A percentile compares a stretch with the other conserved stretches of the same genome.
These are phyloP conservation scores for Oscheius sp. DNA, from an alignment of 1,140 invertebrate genomes.

Conservation along the genomic window DNA sequence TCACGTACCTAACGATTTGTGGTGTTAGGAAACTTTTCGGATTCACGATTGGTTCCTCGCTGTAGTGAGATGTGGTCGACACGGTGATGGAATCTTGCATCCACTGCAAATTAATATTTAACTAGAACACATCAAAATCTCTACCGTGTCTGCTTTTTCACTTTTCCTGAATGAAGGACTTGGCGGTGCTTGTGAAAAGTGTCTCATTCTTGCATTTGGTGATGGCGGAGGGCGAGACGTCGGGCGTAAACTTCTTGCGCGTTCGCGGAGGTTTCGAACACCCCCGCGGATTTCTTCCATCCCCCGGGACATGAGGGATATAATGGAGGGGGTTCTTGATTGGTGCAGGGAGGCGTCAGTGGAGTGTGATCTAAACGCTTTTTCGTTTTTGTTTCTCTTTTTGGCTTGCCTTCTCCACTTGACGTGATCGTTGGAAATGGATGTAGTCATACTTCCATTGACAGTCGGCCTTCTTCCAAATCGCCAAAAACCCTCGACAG, in stretches of 20 bases:
- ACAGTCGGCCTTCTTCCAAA: slow-evolving; percentile 27
- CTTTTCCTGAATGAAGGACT: not conserved
- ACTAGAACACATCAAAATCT: not conserved
- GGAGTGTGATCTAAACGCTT: slow-evolving; percentile 27
- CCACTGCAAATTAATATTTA: not conserved
- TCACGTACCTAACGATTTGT: not conserved
- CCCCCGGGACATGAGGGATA: slow-evolving; percentile 28
- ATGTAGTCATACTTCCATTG: slow-evolving; percentile 9
- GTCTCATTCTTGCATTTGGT: slow-evolving; percentile 8
- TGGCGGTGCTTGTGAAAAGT: slow-evolving; percentile 2
- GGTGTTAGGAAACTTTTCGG: not conserved
- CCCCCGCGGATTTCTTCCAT: slow-evolving; percentile 33
- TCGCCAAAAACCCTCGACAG: slow-evolving; percentile 34
- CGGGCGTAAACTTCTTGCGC: slow-evolving; percentile 24
- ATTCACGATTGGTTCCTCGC: not conserved
- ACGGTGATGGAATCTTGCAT: slow-evolving; percentile 22
- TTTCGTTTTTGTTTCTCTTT: not conserved
- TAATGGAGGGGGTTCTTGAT: slow-evolving; percentile 27
- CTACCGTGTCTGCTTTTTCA: not conserved
- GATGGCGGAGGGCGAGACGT: slow-evolving; percentile 26
- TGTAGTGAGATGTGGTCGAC: slow-evolving; percentile 13
- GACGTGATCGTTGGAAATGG: slow-evolving; percentile 10
- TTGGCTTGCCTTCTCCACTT: slow-evolving; percentile 22
- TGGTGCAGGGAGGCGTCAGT: slow-evolving; percentile 30
- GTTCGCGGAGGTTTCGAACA: slow-evolving; percentile 13